Evolutionary conservation across 2,888 invertebrate species (phyloP), one percentile per base, ranked within the genome.

Genomic region (Clanis bilineata): DNA sequence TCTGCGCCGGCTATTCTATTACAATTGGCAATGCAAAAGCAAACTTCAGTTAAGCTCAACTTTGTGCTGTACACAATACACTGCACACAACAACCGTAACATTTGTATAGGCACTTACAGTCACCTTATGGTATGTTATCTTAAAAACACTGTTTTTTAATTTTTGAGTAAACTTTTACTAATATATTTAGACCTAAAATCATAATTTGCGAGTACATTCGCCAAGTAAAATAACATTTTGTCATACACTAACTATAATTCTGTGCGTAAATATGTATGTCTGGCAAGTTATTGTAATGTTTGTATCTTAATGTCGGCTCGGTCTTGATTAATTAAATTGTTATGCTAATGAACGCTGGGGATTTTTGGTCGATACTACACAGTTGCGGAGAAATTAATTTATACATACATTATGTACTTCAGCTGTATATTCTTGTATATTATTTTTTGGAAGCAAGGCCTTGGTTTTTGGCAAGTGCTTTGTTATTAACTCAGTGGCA

Each of bases 291-390:
- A 70, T 76, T 70, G 74, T 66, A 64, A 64, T 64, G 60, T 66
- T 63, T 65, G 71, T 76, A 72, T 72, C 72, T 75, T 76, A 74
- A 70, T 72, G 75, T 73, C 70, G 76, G 71, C 65, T 66, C 72
- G 72, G 77, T 71, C 72, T 84, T 86, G 85, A 88, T 88, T 86
- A 88, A 88, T 88, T 86, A 85, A 86, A 88, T 85, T 85, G 82
- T 82, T 88, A 88, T 88, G 87, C 75, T 85, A 88, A 89, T 88
- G 74, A 73, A 72, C 57, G 65, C 47, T 68, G 72, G 68, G 80
- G 83, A 86, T 86, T 88, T 88, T 87, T 86, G 84, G 83, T 82
- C 78, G 82, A 51, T 25, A 56, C 9, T 23, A 18, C 25, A 22
- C 28, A 51, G 51, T 51, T 47, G 15, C 9, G 9, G 51, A 51